Conservation (phyloP, 2,888 invertebrate genomes). For the Glaucopsyche alexis region DNA sequence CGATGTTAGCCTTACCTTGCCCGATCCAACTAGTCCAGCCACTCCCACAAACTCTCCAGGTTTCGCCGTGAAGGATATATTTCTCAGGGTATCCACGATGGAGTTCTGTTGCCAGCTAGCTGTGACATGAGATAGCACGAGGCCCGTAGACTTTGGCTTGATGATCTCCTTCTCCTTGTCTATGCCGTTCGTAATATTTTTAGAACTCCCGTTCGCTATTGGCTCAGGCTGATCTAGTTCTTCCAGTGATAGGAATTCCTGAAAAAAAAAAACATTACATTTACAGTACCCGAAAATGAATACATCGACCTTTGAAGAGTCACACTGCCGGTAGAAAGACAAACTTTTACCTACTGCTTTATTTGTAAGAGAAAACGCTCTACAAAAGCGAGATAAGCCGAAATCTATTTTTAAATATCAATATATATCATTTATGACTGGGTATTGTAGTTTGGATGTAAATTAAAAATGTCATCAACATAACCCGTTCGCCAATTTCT, state of each 20-base stretch:
- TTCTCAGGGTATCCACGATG: slow-evolving; percentile 77
- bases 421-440: background rate
- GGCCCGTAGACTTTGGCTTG: slow-evolving; percentile 51
- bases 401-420: no score
- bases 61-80: slow-evolving; percentile 70
- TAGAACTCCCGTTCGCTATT: slow-evolving; percentile 42
- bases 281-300: background rate
- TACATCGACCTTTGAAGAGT: no score
- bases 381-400: no score
- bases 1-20: slow-evolving; percentile 74
- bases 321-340: no score
- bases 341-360: no score
- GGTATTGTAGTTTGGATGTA: background rate
- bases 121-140: slow-evolving; percentile 65
- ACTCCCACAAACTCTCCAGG: slow-evolving; percentile 83
- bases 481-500: background rate
- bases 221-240: slow-evolving; percentile 56
- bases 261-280: slow-evolving; percentile 38
- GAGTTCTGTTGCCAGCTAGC: slow-evolving; percentile 66
- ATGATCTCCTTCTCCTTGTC: slow-evolving; percentile 54
- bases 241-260: slow-evolving; percentile 70
- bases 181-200: slow-evolving; percentile 50
- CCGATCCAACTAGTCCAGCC: slow-evolving; percentile 88
- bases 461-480: background rate
- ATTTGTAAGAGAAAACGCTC: no score